Percentiles rank a stretch among this genome's conserved stretches.
Conservation (phyloP, 2,888 invertebrate genomes). For the Cryptocephalus primarius region DNA sequence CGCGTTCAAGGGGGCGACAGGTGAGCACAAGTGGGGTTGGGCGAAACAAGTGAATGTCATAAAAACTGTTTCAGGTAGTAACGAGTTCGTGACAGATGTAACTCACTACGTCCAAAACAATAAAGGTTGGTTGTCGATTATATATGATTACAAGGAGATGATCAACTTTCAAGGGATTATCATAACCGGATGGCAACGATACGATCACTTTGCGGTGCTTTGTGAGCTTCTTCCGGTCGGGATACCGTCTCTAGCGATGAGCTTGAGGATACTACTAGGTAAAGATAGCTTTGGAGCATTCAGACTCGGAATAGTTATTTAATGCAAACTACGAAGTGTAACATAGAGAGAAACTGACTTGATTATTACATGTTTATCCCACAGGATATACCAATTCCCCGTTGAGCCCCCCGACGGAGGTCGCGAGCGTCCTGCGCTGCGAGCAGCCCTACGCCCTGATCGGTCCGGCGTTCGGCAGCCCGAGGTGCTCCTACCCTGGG, state of each 20-base stretch:
- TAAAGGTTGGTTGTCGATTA: conserved; percentile 55
- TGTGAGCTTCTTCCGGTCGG: conserved; percentile 57
- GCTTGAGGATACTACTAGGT: conserved; percentile 38
- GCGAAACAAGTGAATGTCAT: no score
- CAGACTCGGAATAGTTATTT: no score
- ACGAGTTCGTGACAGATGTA: conserved; percentile 43
- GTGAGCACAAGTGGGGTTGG: conserved; percentile 20
- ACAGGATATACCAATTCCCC: conserved; percentile 34
- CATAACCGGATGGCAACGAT: conserved; percentile 56
- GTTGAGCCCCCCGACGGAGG: conserved; percentile 41
- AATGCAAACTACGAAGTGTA: no score
- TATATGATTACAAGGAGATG: conserved; percentile 40
- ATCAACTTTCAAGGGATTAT: conserved; percentile 52
- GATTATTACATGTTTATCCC: no score
- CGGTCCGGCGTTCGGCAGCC: conserved; percentile 26
- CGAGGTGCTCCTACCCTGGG: conserved; percentile 31
- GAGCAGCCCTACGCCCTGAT: conserved; percentile 30
- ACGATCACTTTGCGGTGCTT: conserved; percentile 59
- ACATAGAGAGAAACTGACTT: no score
- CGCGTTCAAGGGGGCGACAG: conserved; percentile 73
- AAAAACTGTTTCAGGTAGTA: conserved; percentile 23
- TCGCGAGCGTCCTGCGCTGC: conserved; percentile 28
- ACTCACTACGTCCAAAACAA: conserved; percentile 60
- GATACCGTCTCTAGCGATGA: conserved; percentile 53
- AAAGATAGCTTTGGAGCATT: conserved; percentile 2